Percentiles rank a stretch among this genome's conserved stretches.
These are phyloP conservation scores for Macrosteles quadrilineatus DNA, from an alignment of 1,140 invertebrate genomes.

Conservation along the genomic window DNA sequence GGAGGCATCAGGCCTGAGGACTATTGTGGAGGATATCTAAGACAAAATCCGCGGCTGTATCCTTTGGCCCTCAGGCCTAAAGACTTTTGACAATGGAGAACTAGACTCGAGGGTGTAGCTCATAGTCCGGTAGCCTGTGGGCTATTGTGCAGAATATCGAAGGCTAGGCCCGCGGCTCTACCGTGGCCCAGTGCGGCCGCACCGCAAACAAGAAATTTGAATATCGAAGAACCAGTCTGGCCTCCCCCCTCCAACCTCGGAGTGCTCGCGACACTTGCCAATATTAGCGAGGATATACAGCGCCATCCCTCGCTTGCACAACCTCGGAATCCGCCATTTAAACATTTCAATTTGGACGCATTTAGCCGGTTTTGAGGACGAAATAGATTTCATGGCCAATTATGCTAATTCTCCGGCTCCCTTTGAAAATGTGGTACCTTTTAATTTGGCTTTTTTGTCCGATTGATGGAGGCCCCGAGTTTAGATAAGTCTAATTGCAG, in stretches of 20 bases:
- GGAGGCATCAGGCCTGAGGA: too few species aligned
- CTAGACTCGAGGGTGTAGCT: too few species aligned
- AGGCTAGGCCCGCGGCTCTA: not conserved
- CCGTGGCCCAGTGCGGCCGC: not conserved
- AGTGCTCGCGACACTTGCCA: not conserved
- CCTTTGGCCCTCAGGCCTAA: too few species aligned
- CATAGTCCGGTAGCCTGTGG: too few species aligned
- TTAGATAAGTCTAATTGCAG: not conserved
- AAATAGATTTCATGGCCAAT: constrained; percentile 6
- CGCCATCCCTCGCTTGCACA: not conserved
- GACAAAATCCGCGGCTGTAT: too few species aligned
- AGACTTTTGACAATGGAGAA: too few species aligned
- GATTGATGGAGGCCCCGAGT: not conserved
- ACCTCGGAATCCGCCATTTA: not conserved
- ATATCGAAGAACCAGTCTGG: constrained; percentile 11
- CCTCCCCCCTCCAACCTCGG: not conserved
- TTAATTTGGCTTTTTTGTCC: constrained; percentile 3
- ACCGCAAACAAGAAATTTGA: constrained; percentile 6
- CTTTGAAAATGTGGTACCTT: constrained; percentile 6
- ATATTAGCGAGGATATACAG: constrained; percentile 11
- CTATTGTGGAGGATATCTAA: too few species aligned
- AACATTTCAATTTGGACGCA: constrained; percentile 16
- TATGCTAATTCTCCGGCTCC: constrained; percentile 1
- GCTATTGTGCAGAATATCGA: too few species aligned
- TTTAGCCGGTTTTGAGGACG: not conserved